These are phyloP conservation scores for Pseudopipra pipra DNA, from an alignment of 2,113 vertebrate genomes.

Conservation along the genomic window DNA sequence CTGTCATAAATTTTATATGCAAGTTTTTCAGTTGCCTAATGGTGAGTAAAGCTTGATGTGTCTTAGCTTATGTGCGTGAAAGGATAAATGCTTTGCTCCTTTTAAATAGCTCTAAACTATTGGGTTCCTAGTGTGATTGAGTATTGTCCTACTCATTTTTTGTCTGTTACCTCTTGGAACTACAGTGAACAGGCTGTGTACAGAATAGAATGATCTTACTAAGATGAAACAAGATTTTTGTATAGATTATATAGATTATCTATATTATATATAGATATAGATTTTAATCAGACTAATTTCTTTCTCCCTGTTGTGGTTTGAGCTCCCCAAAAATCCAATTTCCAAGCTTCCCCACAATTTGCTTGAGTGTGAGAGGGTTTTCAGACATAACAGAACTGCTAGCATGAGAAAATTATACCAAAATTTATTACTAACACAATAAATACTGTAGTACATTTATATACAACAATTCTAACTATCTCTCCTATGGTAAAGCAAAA, in stretches of 20 bases:
- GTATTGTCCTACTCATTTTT: not conserved
- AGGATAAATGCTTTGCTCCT: not conserved
- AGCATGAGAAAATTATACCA: too few species aligned
- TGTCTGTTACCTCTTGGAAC: not conserved
- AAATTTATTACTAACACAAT: too few species aligned
- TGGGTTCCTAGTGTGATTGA: not conserved
- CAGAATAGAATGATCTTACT: not conserved
- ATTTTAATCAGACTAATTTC: not conserved
- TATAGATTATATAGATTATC: too few species aligned
- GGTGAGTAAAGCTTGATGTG: constrained; percentile 77
- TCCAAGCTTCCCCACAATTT: too few species aligned
- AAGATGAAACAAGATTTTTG: not conserved
- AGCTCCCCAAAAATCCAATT: too few species aligned
- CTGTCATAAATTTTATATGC: constrained; percentile 97
- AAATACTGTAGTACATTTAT: too few species aligned
- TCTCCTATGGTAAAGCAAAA: too few species aligned
- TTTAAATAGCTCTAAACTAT: not conserved
- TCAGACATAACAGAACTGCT: too few species aligned
- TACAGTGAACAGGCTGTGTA: not conserved
- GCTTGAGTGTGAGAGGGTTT: too few species aligned
- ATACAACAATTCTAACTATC: too few species aligned
- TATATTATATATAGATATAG: not conserved
- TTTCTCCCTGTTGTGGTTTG: not conserved
- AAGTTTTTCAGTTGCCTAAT: constrained; percentile 89
- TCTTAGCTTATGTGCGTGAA: not conserved